Conservation (phyloP, 2,888 invertebrate species). For the Omphaloscelis lunosa region DNA sequence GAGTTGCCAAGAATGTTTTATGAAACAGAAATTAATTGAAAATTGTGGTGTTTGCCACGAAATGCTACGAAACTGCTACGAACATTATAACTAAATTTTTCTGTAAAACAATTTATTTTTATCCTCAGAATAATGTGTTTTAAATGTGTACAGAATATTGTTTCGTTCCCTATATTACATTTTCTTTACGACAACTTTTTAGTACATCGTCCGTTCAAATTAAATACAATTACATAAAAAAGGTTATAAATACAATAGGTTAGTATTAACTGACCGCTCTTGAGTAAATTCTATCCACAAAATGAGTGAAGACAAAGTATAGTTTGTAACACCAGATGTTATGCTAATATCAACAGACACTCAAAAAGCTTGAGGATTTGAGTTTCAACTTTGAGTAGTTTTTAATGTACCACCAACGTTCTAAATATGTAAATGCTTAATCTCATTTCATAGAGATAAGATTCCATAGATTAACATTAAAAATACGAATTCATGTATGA, state of each 20-base stretch:
- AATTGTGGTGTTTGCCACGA: slow-evolving; percentile 25
- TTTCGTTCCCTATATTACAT: background rate
- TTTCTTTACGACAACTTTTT: background rate
- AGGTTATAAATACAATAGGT: too few relatives aligned
- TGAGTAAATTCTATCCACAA: slow-evolving; percentile 22
- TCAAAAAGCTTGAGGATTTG: slow-evolving; percentile 51
- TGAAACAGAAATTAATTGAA: background rate
- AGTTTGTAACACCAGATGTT: slow-evolving; percentile 51
- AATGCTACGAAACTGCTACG: slow-evolving; percentile 40
- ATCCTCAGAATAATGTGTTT: background rate
- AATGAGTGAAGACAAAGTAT: slow-evolving; percentile 45
- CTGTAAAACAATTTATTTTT: background rate
- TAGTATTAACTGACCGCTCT: slow-evolving; percentile 18
- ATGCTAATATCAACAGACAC: slow-evolving; percentile 52
- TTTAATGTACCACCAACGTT: slow-evolving; percentile 58
- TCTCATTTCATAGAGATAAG: slow-evolving; percentile 59
- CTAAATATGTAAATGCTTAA: slow-evolving; percentile 64
- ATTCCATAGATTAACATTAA: slow-evolving; percentile 59
- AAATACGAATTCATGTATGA: slow-evolving; percentile 48
- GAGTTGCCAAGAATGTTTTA: slow-evolving; percentile 7
- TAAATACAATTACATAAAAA: too few relatives aligned
- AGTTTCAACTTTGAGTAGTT: slow-evolving; percentile 60
- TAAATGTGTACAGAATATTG: background rate
- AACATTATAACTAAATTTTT: background rate
- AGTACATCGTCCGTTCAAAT: background rate